Conservation (phyloP, 2,797 vertebrate genomes). For the Orestias chungarensis region DNA sequence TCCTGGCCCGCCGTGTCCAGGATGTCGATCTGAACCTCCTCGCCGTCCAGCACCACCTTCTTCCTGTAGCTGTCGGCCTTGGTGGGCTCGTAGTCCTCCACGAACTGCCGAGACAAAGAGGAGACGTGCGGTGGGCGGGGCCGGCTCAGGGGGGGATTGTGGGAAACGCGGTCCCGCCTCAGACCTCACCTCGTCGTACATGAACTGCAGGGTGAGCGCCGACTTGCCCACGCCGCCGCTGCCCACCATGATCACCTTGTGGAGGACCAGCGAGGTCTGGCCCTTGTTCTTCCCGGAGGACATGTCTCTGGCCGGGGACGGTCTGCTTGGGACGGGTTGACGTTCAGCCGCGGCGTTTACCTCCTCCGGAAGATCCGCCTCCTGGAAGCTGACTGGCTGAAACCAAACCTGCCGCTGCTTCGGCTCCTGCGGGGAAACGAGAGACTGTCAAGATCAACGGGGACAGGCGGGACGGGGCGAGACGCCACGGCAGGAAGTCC, state of each 20-base stretch:
- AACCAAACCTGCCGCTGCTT: neutral
- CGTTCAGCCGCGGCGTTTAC: too few relatives aligned
- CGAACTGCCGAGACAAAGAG: slow-evolving; percentile 81
- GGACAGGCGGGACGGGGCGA: too few relatives aligned
- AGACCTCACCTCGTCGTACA: slow-evolving; percentile 87
- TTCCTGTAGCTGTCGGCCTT: slow-evolving; percentile 99
- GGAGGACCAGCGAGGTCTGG: slow-evolving; percentile 90
- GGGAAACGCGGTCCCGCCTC: slow-evolving; percentile 10
- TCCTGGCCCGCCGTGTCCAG: slow-evolving; percentile 98
- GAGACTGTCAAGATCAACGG: neutral
- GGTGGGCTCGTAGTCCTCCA: slow-evolving; percentile 98
- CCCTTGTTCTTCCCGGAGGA: slow-evolving; percentile 85
- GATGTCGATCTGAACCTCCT: slow-evolving; percentile 97
- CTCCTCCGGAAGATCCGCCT: neutral
- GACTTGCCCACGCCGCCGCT: slow-evolving; percentile 97
- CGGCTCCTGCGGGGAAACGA: neutral
- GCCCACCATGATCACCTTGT: slow-evolving; percentile 98
- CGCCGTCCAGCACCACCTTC: slow-evolving; percentile 95
- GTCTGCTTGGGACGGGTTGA: neutral
- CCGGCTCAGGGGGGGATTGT: neutral
- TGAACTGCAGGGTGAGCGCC: slow-evolving; percentile 96
- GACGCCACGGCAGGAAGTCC: too few relatives aligned
- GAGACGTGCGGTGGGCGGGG: neutral
- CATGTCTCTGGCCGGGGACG: slow-evolving; percentile 52
- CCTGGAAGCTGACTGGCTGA: neutral